Percentiles rank a stretch among this genome's conserved stretches.
phyloP scores from a whole-genome alignment of 2,888 invertebrate genomes.

The Melikaiella ostensackeni region DNA sequence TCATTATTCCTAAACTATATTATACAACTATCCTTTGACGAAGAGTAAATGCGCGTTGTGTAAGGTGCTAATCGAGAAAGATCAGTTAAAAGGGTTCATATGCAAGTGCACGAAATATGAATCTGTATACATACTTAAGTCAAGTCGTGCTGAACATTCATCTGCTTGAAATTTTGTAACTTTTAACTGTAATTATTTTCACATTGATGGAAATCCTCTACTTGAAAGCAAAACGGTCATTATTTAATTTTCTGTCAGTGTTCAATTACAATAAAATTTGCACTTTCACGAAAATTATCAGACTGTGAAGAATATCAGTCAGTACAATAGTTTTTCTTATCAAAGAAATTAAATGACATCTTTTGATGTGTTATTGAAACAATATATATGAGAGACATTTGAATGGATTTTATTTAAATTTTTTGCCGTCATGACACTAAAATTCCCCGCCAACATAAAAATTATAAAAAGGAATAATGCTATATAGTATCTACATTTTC shows the following conservation, averaged over 20 bases:
- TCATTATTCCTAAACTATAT: slow-evolving; percentile 35
- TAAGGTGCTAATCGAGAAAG: slow-evolving; percentile 32
- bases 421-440: background rate
- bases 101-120: slow-evolving; percentile 37
- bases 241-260: background rate
- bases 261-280: background rate
- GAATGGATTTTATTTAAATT: background rate
- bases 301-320: background rate
- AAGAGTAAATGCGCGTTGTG: slow-evolving; percentile 38
- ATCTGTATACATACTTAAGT: slow-evolving; percentile 1
- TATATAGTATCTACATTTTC: too few species aligned
- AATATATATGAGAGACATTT: background rate
- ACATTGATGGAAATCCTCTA: background rate
- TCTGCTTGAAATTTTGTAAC: slow-evolving; percentile 12
- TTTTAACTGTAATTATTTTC: slow-evolving; percentile 9
- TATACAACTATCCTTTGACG: slow-evolving; percentile 33
- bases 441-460: too few species aligned
- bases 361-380: background rate
- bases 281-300: background rate
- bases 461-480: too few species aligned
- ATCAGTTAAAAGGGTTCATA: slow-evolving; percentile 35
- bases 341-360: background rate
- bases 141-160: slow-evolving; percentile 27
- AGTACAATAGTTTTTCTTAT: background rate
- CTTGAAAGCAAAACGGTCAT: background rate